Evolutionary conservation across 2,113 vertebrate species (phyloP), one percentile per base, ranked within the genome.

Genomic region (Sinocyclocheilus maitianheensis): DNA sequence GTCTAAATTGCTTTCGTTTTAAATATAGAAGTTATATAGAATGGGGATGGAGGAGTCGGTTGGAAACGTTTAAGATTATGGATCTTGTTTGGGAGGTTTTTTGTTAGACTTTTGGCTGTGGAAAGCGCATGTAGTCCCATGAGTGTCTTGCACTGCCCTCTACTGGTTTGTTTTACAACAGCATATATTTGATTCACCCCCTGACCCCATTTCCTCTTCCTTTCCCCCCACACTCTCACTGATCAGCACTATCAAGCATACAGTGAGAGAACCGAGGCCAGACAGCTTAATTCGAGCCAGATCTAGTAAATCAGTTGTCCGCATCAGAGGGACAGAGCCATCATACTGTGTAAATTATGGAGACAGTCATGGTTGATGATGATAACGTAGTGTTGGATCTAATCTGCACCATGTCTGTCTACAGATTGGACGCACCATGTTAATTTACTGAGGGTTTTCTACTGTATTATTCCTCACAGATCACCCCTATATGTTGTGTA

Each of bases 311-410:
- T 91, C 24, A 60, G 62, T 84, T 84, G 89, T 89, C 87, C 81
- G 93, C 92, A 91, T 88, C 77, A 40, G 87, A 85, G 90, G 90
- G 90, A 93, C 91, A 92, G 84, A 91, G 87, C 87, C 88, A 87
- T 91, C 91, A 93, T 91, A 86, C 89, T 92, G 92, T 91, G 88
- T 93, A 92, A 90, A 93, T 93, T 90, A 92, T 84, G 78, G 85
- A 58, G 87, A 89, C 90, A 85, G 91, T 91, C 90, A 93, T 90
- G 91, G 90, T 91, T 90, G 91, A 91, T 92, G 93, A 93, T 92
- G 90, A 91, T 92, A 89, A 91, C 88, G 80, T 88, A 86, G 77
- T 85, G 84, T 81, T 90, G 83, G 71, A 76, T 87, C 48, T 90
- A 89, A 94, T 92, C 86, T 90, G 88, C 85, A n/a, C 30, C 63